phyloP scores from a whole-genome alignment of 2,113 vertebrate genomes.

The Nesogale talazaci region DNA sequence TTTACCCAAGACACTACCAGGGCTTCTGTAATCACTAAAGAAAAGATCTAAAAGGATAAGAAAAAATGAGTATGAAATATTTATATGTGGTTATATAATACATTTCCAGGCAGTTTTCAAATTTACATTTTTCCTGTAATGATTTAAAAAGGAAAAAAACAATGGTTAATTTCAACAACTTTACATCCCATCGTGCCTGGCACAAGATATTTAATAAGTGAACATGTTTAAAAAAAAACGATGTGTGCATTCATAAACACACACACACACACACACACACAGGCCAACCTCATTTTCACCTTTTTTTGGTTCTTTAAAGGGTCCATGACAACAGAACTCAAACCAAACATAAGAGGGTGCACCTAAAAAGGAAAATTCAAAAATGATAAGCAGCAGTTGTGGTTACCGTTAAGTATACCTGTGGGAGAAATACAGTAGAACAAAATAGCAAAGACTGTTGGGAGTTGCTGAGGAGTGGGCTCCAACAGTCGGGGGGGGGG shows the following conservation, averaged over 20 bases:
- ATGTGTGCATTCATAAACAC: background rate
- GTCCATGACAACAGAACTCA: background rate
- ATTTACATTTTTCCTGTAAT: slow-evolving; percentile 2
- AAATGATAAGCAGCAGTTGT: background rate
- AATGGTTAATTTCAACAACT: slow-evolving; percentile 16
- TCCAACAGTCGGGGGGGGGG: background rate
- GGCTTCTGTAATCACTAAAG: background rate
- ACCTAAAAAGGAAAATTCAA: slow-evolving; percentile 36
- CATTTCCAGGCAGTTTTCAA: slow-evolving; percentile 41
- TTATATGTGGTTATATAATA: background rate
- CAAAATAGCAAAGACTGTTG: slow-evolving; percentile 11
- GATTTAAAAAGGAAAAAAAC: background rate
- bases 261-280: background rate
- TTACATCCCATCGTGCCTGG: background rate
- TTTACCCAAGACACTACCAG: too few species aligned
- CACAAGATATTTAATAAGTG: background rate
- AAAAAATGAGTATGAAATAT: background rate
- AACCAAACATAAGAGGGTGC: background rate
- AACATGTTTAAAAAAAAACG: slow-evolving; percentile 37
- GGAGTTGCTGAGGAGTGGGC: background rate
- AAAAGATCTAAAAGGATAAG: background rate
- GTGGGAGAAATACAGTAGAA: background rate
- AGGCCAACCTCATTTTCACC: background rate
- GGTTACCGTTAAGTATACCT: background rate
- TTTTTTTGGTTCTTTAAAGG: background rate